Evolutionary conservation across 2,113 vertebrate genomes (phyloP), one percentile per base, ranked within the genome.

Genomic region (Etheostoma cragini): DNA sequence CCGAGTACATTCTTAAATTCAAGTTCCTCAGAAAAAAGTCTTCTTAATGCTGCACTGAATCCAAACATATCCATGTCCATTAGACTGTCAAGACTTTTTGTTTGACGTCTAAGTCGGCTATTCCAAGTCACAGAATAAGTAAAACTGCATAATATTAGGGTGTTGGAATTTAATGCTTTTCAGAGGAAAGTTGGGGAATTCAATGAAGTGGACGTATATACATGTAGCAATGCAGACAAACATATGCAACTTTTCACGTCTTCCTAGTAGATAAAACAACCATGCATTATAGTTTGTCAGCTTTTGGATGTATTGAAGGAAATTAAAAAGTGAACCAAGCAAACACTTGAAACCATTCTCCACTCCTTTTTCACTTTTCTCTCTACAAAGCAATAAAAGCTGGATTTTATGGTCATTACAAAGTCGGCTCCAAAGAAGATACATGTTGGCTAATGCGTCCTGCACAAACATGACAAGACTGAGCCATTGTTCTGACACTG

Each of bases 401-500:
- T 57, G 26, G n/a, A n/a, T 47, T 81, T 80, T 74, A 65, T 81
- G 56, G 50, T 26, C 46, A 22, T 57, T 49, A n/a, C 19, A 52
- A 38, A 78, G 67, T 38, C 53, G 52, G 57, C 38, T 58, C 30
- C 52, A 65, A 53, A 54, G 33, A 84, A 69, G 61, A 72, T 57
- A 22, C 67, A 67, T 76, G 65, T 84, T 72, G 71, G 74, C 53
- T 46, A 6, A 77, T 1, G n/a, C 8, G 1, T 72, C 46, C 90
- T 89, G 84, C 63, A 76, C 87, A 93, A 91, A 89, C 80, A 91
- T 53, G 83, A 91, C 88, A 92, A 90, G 62, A 67, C 30, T 8
- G 45, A 45, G 49, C 62, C 68, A 84, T 86, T 89, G 83, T 84
- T 83, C 30, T 22, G 38, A 68, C 38, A n/a, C 64, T 14, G 3